Base-by-base conservation (phyloP, 2,113 vertebrate species). In the Argyrosomus japonicus region DNA sequence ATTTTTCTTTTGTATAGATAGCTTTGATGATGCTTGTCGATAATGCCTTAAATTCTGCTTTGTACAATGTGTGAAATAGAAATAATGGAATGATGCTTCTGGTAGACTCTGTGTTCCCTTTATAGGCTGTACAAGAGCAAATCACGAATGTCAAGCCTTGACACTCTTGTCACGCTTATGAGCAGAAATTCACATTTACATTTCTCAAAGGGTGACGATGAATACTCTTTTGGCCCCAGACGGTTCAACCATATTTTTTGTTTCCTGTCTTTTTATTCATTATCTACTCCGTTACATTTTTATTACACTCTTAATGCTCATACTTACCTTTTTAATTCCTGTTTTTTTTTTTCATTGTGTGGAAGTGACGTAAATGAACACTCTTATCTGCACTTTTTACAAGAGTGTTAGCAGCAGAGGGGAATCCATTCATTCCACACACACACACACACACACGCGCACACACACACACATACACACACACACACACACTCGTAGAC, bases 41-140 rank as follows among this genome's bases (percentile, higher is more conserved):
- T 95, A 95, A 93, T 90, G 95, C 95, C 95, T 96, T 96, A 96
- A 95, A 88, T 91, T 93, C 86, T 89, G 91, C 92, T 92, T 90
- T 80, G 88, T 94, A 91, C 79, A 90, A 85, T 85, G 64, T 92
- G 88, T 92, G 79, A 68, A 89, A 75, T 29, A 73, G 61, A 82
- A 89, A 85, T 47, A 29, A 82, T 83, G 72, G 63, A 90, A 71
- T 67, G 58, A 87, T 60, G 67, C 63, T 83, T 87, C 74, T 75
- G 81, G 50, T 86, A 60, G 79, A 80, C 54, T 77, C 43, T 25
- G 65, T 75, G 67, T 82, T 68, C 54, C 45, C 60, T 29, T 54
- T 87, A 77, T 60, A 76, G 70, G 72, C 83, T 79, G 70, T 27
- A 58, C 77, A 67, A 89, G 65, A 85, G 76, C 73, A 32, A 77